Percentiles rank a stretch among this genome's conserved stretches.
phyloP scores from a whole-genome alignment of 2,113 vertebrate genomes.

The Chloroceryle aenea region DNA sequence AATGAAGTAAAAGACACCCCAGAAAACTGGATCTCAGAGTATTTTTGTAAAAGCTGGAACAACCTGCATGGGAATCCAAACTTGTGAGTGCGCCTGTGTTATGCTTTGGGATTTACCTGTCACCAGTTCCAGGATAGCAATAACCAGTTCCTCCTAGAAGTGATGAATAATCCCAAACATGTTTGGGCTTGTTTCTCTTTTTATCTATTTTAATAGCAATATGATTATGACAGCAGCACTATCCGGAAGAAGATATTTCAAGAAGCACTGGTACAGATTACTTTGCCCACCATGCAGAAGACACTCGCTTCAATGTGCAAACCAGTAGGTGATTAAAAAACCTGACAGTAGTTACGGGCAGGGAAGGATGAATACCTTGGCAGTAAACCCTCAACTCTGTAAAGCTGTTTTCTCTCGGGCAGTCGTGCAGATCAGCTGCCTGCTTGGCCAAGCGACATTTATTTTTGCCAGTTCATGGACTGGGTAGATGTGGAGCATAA shows the following conservation, averaged over 20 bases:
- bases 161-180: background rate
- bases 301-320: conserved; percentile 83
- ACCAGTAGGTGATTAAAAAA: conserved; percentile 74
- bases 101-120: background rate
- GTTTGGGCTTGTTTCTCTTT: background rate
- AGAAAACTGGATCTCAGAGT: background rate
- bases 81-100: background rate
- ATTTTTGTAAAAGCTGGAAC: background rate
- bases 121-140: background rate
- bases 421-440: background rate
- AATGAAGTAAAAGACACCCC: background rate
- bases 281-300: conserved; percentile 89
- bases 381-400: background rate
- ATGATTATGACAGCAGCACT: conserved; percentile 93
- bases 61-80: background rate
- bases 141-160: background rate
- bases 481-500: background rate
- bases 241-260: conserved; percentile 91
- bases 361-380: background rate
- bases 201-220: conserved; percentile 84
- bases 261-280: conserved; percentile 87
- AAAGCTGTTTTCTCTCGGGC: background rate
- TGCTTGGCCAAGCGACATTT: background rate
- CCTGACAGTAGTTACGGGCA: background rate
- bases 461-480: background rate